These are phyloP conservation scores for Cataglyphis albicans DNA, from an alignment of 2,888 invertebrate genomes.

Conservation along the genomic window DNA sequence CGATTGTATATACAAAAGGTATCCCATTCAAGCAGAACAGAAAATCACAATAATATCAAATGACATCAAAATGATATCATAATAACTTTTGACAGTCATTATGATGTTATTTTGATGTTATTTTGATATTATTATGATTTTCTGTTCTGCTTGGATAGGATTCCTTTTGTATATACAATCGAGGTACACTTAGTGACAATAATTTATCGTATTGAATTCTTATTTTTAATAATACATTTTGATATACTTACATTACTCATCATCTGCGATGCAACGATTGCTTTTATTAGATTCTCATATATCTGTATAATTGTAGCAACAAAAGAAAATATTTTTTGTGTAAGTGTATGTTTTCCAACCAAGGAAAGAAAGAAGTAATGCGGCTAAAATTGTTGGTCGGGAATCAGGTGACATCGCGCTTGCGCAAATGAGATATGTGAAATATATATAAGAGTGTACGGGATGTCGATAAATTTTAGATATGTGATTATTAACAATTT, in stretches of 20 bases:
- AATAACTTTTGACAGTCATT: too few relatives aligned
- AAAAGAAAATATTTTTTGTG: neutral
- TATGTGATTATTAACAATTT: neutral
- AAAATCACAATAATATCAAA: too few relatives aligned
- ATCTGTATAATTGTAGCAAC: neutral
- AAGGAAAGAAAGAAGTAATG: constrained; percentile 1
- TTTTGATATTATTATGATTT: too few relatives aligned
- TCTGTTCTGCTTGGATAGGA: too few relatives aligned
- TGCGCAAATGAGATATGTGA: constrained; percentile 59
- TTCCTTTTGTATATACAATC: neutral
- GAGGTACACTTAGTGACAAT: neutral
- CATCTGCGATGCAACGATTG: neutral
- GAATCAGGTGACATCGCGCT: constrained; percentile 59
- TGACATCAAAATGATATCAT: too few relatives aligned
- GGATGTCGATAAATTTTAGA: constrained; percentile 62
- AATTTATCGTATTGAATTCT: neutral
- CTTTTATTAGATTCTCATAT: neutral
- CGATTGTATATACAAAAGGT: too few relatives aligned
- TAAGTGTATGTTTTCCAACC: neutral
- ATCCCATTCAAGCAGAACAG: too few relatives aligned
- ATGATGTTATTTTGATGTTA: too few relatives aligned
- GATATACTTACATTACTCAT: neutral
- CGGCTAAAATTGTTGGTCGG: constrained; percentile 60
- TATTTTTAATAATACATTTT: neutral
- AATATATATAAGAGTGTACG: neutral